Percentiles rank a stretch among this genome's conserved stretches.
These are phyloP conservation scores for Drosophila macrospina DNA, from an alignment of 2,888 invertebrate species.

Conservation along the genomic window DNA sequence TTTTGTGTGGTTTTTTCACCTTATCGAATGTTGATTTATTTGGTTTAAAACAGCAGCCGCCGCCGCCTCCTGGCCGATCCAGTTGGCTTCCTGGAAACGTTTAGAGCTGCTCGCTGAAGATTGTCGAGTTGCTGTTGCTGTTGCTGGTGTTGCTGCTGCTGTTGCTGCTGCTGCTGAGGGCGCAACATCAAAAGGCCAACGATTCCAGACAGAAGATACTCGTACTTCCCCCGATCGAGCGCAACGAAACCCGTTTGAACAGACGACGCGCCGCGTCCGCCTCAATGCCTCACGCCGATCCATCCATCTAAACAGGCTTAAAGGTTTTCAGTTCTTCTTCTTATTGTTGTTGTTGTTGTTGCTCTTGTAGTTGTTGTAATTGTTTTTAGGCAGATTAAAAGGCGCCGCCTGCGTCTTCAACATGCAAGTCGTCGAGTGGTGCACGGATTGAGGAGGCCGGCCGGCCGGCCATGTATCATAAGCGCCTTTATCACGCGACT, in stretches of 20 bases:
- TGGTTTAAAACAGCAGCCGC: conserved; percentile 48
- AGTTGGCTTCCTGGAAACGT: conserved; percentile 68
- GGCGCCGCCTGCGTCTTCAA: conserved; percentile 64
- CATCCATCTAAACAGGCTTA: conserved; percentile 75
- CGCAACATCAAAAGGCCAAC: conserved; percentile 79
- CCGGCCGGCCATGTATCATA: conserved; percentile 72
- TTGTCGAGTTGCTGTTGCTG: conserved; percentile 5
- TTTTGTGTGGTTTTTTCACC: conserved; percentile 31
- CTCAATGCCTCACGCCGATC: conserved; percentile 71
- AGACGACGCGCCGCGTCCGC: conserved; percentile 63
- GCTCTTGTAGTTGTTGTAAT: neutral
- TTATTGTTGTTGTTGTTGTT: neutral
- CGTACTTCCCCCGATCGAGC: conserved; percentile 55
- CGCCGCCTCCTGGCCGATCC: conserved; percentile 55
- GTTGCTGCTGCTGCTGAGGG: conserved; percentile 40
- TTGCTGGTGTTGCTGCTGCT: conserved; percentile 3
- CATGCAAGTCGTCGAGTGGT: conserved; percentile 6
- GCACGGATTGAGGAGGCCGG: conserved; percentile 63
- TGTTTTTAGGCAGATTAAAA: conserved; percentile 60
- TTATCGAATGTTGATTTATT: conserved; percentile 57
- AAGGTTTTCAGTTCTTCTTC: conserved; percentile 39
- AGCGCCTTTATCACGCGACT: conserved; percentile 25
- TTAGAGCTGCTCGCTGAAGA: conserved; percentile 54
- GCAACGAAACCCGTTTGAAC: conserved; percentile 70
- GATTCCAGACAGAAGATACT: conserved; percentile 45